Base-by-base conservation (phyloP, 2,888 invertebrate genomes). In the Cephus spinipes region DNA sequence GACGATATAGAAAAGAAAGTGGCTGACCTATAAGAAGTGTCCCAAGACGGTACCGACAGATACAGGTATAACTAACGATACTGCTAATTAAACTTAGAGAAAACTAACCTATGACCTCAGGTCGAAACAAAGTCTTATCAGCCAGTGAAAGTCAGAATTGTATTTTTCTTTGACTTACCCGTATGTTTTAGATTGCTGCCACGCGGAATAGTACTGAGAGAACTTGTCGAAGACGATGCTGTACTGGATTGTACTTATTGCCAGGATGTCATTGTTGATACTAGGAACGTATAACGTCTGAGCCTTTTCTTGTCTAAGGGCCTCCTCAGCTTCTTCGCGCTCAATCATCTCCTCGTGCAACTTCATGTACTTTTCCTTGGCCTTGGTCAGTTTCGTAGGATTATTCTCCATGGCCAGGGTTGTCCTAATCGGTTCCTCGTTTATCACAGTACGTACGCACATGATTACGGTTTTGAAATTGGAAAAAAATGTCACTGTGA, bases 151-250 rank as follows among this genome's bases (percentile, higher is more conserved):
- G 9, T 55, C 23, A 15, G 2, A 2, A 23, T 9, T 55, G 23
- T 55, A 1, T 23, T 9, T 55, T 55, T 55, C 30, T 12, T 73
- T 35, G 12, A 93, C 93, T 93, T 78, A 94, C 94, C 92, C 92
- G 87, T 92, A 93, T 23, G 92, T 90, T 84, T 93, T 93, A 78
- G 93, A 92, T 80, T 92, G 92, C 81, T 93, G 92, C 40, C 93
- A 81, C 1, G 88, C 87, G 77, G 89, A 92, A 82, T 92, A 82
- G 35, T 87, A 87, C 33, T 89, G 87, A 80, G 92, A 91, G 86
- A 93, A 87, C 35, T 91, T 79, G 81, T 93, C 92, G 79, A 92
- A 91, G 12, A 91, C 87, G 23, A 92, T 79, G 84, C 92, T 93
- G 80, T 93, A 92, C 83, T 91, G 92, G 80, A 92, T 92, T 1